Evolutionary conservation across 2,113 vertebrate genomes (phyloP).

Genomic region (Ciconia stormi): DNA sequence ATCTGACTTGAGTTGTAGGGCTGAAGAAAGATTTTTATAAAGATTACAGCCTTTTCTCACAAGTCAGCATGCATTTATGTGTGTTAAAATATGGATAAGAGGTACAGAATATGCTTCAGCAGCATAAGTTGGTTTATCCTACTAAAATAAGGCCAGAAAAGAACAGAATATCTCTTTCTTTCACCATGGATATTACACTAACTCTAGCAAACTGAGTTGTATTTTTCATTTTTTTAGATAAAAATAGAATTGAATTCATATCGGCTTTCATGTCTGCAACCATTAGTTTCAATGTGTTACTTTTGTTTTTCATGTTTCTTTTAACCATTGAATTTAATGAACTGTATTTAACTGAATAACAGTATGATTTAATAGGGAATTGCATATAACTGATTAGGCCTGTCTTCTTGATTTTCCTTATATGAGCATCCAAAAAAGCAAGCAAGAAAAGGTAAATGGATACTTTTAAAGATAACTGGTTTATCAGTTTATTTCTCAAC

Average conservation of each 20-base stretch:
- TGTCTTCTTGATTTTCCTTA: neutral
- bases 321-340: neutral
- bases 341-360: neutral
- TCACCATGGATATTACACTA: fast-evolving
- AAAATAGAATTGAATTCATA: neutral
- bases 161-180: neutral
- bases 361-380: neutral
- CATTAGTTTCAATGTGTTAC: neutral
- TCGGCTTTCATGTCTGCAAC: neutral
- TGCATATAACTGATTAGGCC: neutral
- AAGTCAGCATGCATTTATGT: neutral
- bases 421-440: neutral
- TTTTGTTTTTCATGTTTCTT: neutral
- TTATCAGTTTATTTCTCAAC: neutral
- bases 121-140: neutral
- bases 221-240: neutral
- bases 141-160: neutral
- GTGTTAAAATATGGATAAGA: neutral
- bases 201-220: neutral
- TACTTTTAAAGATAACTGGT: neutral
- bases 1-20: neutral
- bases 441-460: neutral
- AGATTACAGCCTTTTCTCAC: neutral
- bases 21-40: neutral
- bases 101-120: neutral